A percentile compares a stretch with the other conserved stretches of the same genome.
These are phyloP conservation scores for Sclerurus mexicanus DNA, from an alignment of 2,113 vertebrate genomes.

Conservation along the genomic window DNA sequence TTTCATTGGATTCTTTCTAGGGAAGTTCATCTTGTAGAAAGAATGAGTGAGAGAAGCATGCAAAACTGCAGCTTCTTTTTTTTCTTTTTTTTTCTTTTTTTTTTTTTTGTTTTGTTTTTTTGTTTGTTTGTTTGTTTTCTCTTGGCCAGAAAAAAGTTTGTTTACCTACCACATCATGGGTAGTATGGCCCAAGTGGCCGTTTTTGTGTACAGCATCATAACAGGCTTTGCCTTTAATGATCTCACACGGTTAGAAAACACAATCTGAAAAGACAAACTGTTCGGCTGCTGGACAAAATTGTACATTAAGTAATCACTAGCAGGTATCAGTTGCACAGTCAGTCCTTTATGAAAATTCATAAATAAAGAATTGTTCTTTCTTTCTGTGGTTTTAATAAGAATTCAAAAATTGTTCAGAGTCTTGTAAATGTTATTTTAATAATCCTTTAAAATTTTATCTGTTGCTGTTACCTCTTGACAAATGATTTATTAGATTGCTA, in stretches of 20 bases:
- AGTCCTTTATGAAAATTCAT: conserved; percentile 82
- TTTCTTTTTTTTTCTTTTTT: conserved; percentile 24
- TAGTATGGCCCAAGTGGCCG: conserved; percentile 83
- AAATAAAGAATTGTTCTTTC: conserved; percentile 82
- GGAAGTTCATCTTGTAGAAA: conserved; percentile 98
- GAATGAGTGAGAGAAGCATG: conserved; percentile 77
- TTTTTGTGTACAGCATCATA: conserved; percentile 90
- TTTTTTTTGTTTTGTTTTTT: conserved; percentile 1
- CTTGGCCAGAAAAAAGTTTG: conserved; percentile 87
- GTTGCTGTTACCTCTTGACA: conserved; percentile 89
- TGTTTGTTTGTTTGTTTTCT: conserved; percentile 49
- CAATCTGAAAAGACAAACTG: conserved; percentile 75
- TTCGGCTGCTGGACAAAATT: conserved; percentile 80
- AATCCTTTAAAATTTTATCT: conserved; percentile 93
- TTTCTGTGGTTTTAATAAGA: conserved; percentile 91
- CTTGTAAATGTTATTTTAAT: conserved; percentile 99
- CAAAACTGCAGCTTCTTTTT: conserved; percentile 76
- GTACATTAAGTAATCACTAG: conserved; percentile 79
- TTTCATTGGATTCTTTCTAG: conserved; percentile 99
- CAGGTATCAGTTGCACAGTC: conserved; percentile 82
- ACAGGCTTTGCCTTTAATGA: conserved; percentile 87
- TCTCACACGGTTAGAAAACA: conserved; percentile 86
- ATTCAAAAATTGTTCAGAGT: conserved; percentile 89
- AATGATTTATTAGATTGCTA: conserved; percentile 86
- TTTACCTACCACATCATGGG: conserved; percentile 95